Base-by-base conservation (phyloP, 1,140 invertebrate genomes). In the Calliopsis andreniformis region DNA sequence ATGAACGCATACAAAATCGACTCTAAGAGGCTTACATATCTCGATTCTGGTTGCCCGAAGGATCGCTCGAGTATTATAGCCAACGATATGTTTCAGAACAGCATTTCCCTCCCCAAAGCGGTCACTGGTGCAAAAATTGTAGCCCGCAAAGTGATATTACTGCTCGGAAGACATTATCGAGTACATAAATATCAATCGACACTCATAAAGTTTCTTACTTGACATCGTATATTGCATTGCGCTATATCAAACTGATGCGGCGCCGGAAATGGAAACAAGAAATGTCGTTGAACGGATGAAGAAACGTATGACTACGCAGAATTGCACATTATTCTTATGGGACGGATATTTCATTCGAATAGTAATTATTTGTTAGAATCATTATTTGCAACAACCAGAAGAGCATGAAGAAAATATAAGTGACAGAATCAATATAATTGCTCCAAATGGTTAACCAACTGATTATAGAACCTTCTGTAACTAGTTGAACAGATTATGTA, bases 161-260 rank as follows among this genome's bases (percentile, higher is more conserved):
- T n/a, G 32, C 32, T 14, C 32, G 32, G 56, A 39, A 59, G 56
- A 59, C 56, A 59, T 59, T 59, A 59, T 59, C 56, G 56, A 39
- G n/a, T 59, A n/a, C 56, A 59, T 59, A 59, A 59, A 59, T n/a
- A 32, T 59, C 56, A 23, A 32, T 59, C n/a, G 56, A 35, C 23
- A n/a, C 56, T 59, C 56, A 32, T 59, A 59, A 59, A 59, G 14
- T 42, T 59, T 59, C 56, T 59, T 59, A 32, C 32, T 4, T n/a
- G 6, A 12, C 28, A 42, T 39, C 32, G 32, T 39, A 59, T 59
- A 39, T 42, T 32, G 56, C 20, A 20, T 39, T 59, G 30, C 55
- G 8, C 32, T 12, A n/a, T 18, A 5, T 10, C n/a, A 30, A 12
- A 35, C 30, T n/a, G n/a, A n/a, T n/a, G n/a, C 18, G 18, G 32